These are phyloP conservation scores for Siniperca chuatsi DNA, from an alignment of 2,113 vertebrate species.

Conservation along the genomic window DNA sequence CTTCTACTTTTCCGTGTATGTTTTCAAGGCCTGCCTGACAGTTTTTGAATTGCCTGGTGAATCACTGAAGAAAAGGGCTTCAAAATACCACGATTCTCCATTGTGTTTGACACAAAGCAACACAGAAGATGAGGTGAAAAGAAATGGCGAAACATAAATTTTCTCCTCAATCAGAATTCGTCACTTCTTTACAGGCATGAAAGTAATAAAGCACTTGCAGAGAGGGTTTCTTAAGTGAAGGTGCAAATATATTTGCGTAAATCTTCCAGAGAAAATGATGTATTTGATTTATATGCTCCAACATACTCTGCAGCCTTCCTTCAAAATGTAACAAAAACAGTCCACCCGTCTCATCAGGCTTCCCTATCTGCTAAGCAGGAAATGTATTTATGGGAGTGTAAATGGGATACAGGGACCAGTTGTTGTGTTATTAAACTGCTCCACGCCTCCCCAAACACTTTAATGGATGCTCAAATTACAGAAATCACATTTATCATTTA, in stretches of 20 bases:
- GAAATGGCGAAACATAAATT: not conserved
- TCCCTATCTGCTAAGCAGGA: slow-evolving; percentile 38
- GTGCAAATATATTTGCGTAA: not conserved
- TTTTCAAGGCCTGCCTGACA: not conserved
- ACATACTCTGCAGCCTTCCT: not conserved
- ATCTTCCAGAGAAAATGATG: not conserved
- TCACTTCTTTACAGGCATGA: not conserved
- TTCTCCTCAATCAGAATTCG: not conserved
- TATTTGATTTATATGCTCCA: not conserved
- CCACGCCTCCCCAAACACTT: not conserved
- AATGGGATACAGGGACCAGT: slow-evolving; percentile 27
- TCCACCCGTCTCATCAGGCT: slow-evolving; percentile 30
- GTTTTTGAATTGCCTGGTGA: slow-evolving; percentile 22
- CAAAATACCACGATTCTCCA: not conserved
- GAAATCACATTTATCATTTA: slow-evolving; percentile 12
- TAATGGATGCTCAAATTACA: not conserved
- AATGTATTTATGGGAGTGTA: slow-evolving; percentile 40
- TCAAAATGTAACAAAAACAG: slow-evolving; percentile 13
- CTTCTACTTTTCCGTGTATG: not conserved
- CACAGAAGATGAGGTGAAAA: not conserved
- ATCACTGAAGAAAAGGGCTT: not conserved
- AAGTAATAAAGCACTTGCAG: not conserved
- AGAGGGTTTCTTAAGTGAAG: not conserved
- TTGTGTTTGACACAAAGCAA: not conserved
- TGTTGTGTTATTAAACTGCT: slow-evolving; percentile 22